Percentiles rank a stretch among this genome's conserved stretches.
phyloP scores from a whole-genome alignment of 2,797 vertebrate species.

The Benthosema pterotum region DNA sequence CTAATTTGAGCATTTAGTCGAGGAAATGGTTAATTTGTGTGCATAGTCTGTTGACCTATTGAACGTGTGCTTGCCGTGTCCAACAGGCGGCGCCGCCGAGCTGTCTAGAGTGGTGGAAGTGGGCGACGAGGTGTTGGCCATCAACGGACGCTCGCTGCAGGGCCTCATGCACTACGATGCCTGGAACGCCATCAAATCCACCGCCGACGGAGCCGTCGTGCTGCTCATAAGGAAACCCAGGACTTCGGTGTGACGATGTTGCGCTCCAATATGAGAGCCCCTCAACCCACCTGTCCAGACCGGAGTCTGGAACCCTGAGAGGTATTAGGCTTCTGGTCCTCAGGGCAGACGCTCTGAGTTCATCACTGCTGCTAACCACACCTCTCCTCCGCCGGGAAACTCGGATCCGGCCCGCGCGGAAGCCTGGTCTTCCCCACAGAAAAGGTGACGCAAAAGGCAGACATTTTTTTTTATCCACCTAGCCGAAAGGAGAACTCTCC shows the following conservation, averaged over 20 bases:
- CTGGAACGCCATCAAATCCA: slow-evolving; percentile 92
- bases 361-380: too few species aligned
- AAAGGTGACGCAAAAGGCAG: too few species aligned
- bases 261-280: not conserved
- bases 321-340: not conserved
- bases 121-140: slow-evolving; percentile 90
- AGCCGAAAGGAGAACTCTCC: too few species aligned
- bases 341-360: not conserved
- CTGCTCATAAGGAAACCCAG: slow-evolving; percentile 86
- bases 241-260: slow-evolving; percentile 72
- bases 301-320: not conserved
- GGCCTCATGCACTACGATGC: slow-evolving; percentile 92
- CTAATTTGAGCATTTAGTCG: too few species aligned
- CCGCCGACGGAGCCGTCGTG: slow-evolving; percentile 86
- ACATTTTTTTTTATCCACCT: too few species aligned
- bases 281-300: too few species aligned
- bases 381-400: too few species aligned
- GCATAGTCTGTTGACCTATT: too few species aligned
- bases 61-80: not conserved
- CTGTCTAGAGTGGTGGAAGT: slow-evolving; percentile 85
- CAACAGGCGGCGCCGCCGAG: slow-evolving; percentile 89
- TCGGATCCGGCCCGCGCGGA: too few species aligned
- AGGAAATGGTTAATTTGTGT: too few species aligned
- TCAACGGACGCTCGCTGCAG: slow-evolving; percentile 86
- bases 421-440: too few species aligned